Conservation (phyloP, 2,113 vertebrate genomes). For the Indicator indicator region DNA sequence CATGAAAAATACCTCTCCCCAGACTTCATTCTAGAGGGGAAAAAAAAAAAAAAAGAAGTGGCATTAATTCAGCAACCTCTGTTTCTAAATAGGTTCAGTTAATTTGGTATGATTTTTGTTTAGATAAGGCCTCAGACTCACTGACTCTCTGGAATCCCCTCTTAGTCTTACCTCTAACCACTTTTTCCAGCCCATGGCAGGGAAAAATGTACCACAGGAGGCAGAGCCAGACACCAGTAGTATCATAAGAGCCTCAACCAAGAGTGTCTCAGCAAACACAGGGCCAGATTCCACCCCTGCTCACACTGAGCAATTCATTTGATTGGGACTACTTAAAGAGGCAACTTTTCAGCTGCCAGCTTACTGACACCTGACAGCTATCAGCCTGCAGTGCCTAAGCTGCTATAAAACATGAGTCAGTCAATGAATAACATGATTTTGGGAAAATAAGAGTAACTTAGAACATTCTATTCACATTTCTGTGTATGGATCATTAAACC, state of each 20-base stretch:
- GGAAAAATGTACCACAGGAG: conserved; percentile 67
- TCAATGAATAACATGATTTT: conserved; percentile 39
- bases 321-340: conserved; percentile 20
- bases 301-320: conserved; percentile 63
- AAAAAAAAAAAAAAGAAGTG: background rate
- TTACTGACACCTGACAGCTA: conserved; percentile 52
- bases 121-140: conserved; percentile 69
- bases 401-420: conserved; percentile 55
- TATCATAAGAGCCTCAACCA: conserved; percentile 36
- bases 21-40: background rate
- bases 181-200: conserved; percentile 67
- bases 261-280: conserved; percentile 52
- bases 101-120: conserved; percentile 56
- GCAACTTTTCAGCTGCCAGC: conserved; percentile 10
- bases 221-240: conserved; percentile 65
- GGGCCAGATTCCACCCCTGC: conserved; percentile 47
- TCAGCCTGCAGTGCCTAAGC: background rate
- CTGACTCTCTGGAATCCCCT: conserved; percentile 61
- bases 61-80: conserved; percentile 45
- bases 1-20: conserved; percentile 14
- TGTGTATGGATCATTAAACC: conserved; percentile 15
- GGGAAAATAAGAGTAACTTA: conserved; percentile 46
- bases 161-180: conserved; percentile 70
- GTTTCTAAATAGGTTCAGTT: conserved; percentile 26
- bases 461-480: conserved; percentile 42